These are phyloP conservation scores for Parapristionchus giblindavisi DNA, from an alignment of 2,888 invertebrate genomes.

Conservation along the genomic window DNA sequence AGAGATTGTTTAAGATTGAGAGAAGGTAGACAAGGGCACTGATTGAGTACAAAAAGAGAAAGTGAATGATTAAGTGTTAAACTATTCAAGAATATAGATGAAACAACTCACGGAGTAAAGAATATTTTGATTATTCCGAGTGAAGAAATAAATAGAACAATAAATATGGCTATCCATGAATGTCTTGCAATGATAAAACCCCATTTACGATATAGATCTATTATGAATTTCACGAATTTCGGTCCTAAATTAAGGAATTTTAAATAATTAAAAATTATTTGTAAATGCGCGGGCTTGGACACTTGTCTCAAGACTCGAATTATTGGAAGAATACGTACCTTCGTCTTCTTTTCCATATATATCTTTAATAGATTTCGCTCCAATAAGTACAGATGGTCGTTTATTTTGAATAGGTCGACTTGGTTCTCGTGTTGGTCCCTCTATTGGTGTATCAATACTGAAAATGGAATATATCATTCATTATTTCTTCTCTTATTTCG, in stretches of 20 bases:
- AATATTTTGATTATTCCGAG: constrained; percentile 59
- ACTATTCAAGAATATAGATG: not conserved
- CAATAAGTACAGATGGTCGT: constrained; percentile 35
- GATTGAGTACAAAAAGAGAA: not conserved
- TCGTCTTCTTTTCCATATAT: constrained; percentile 30
- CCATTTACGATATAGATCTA: constrained; percentile 63
- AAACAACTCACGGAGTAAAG: constrained; percentile 49
- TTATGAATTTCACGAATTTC: constrained; percentile 65
- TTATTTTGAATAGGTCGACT: constrained; percentile 13
- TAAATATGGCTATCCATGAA: constrained; percentile 63
- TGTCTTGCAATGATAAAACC: constrained; percentile 63
- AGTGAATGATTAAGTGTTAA: not conserved
- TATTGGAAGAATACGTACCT: not conserved
- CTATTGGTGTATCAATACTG: no score
- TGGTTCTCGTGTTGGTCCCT: no score
- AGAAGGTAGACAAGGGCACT: no score
- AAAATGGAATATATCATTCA: no score
- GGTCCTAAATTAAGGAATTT: constrained; percentile 52
- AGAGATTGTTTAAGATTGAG: no score
- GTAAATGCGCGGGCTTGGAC: not conserved
- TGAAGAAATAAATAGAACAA: constrained; percentile 59
- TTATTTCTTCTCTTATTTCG: no score
- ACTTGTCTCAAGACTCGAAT: not conserved
- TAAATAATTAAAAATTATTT: not conserved
- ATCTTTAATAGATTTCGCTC: constrained; percentile 28